Conservation (phyloP, 2,888 invertebrate genomes). For the Drosophila austrosaltans region DNA sequence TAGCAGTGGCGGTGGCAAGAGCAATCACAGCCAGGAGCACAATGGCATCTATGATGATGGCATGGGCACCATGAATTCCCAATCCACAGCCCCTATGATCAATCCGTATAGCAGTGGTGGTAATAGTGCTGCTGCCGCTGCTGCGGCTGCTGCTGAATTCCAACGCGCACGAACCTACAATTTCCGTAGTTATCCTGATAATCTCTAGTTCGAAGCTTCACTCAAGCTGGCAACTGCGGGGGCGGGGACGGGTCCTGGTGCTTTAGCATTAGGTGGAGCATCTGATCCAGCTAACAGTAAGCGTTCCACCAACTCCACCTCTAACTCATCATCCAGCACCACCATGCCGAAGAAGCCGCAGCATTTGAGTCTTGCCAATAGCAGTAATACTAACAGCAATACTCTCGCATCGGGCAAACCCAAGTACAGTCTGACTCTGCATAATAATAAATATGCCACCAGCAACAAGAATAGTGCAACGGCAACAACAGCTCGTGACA, state of each 20-base stretch:
- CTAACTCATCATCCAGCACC: conserved; percentile 35
- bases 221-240: conserved; percentile 68
- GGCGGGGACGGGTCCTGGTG: conserved; percentile 30
- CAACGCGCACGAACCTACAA: conserved; percentile 83
- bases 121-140: conserved; percentile 56
- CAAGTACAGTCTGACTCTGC: conserved; percentile 76
- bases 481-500: conserved; percentile 54
- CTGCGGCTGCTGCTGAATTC: conserved; percentile 77
- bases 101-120: conserved; percentile 72
- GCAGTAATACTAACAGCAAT: conserved; percentile 29
- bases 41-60: conserved; percentile 78
- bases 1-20: conserved; percentile 60
- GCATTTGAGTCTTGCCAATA: conserved; percentile 61
- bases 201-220: conserved; percentile 82
- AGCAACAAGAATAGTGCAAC: conserved; percentile 32
- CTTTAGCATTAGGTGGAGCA: not conserved
- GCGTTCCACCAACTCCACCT: conserved; percentile 16
- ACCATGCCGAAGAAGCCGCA: conserved; percentile 79
- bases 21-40: conserved; percentile 72
- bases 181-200: conserved; percentile 83
- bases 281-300: conserved; percentile 15
- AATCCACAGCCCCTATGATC: conserved; percentile 83
- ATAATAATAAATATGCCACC: conserved; percentile 64
- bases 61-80: conserved; percentile 82
- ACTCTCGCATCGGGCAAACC: conserved; percentile 45